Percentiles rank a stretch among this genome's conserved stretches.
These are phyloP conservation scores for Acronicta leporina DNA, from an alignment of 2,888 invertebrate species.

Conservation along the genomic window DNA sequence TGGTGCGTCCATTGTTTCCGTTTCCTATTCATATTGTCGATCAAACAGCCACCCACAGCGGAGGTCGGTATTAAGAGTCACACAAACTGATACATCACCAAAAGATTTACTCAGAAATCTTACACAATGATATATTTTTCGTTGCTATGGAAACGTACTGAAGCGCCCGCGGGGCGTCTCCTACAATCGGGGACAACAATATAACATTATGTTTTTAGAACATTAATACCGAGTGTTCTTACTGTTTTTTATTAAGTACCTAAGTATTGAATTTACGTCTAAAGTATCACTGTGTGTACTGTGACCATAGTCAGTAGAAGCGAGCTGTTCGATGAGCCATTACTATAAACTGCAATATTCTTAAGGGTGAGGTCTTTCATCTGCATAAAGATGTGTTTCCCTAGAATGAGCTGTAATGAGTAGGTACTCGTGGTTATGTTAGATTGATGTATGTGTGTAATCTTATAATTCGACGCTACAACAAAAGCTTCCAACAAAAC, in stretches of 20 bases:
- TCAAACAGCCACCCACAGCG: neutral
- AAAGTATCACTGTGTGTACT: too few species aligned
- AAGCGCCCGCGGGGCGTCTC: constrained; percentile 9
- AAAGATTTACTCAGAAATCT: neutral
- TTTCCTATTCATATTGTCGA: constrained; percentile 3
- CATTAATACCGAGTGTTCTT: constrained; percentile 5
- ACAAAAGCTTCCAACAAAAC: constrained; percentile 21
- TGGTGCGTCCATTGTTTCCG: constrained; percentile 3
- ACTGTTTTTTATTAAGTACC: too few species aligned
- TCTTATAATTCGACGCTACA: neutral
- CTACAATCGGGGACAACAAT: constrained; percentile 7
- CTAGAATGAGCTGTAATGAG: too few species aligned
- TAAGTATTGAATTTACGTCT: too few species aligned
- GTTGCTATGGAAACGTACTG: constrained; percentile 30
- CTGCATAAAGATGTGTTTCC: too few species aligned
- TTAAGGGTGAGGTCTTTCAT: too few species aligned
- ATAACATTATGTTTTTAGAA: constrained; percentile 7
- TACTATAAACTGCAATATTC: too few species aligned
- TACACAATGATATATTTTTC: constrained; percentile 7
- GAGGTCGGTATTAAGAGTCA: neutral
- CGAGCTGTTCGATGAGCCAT: too few species aligned
- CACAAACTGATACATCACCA: neutral
- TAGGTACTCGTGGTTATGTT: too few species aligned
- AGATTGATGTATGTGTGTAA: neutral
- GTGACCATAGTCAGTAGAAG: too few species aligned